Evolutionary conservation across 2,113 vertebrate species (phyloP).

Genomic region (Leptobrachium leishanense): DNA sequence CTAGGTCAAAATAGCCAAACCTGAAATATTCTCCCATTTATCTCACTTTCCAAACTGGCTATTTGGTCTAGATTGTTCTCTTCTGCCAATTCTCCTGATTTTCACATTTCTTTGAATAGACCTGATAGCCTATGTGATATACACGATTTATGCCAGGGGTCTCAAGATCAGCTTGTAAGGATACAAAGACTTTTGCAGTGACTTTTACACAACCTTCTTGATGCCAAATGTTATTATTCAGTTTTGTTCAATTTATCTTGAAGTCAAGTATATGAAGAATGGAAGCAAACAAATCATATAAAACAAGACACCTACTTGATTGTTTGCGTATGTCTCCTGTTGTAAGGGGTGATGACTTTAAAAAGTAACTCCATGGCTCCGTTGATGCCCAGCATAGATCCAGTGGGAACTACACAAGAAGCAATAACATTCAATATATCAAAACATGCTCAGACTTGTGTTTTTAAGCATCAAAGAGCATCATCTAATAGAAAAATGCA

Average conservation of each 20-base stretch:
- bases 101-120: no score
- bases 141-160: no score
- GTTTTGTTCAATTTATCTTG: not conserved
- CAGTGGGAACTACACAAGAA: slow-evolving; percentile 72
- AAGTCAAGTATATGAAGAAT: not conserved
- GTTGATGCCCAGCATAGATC: slow-evolving; percentile 78
- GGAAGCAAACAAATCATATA: not conserved
- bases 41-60: no score
- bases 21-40: no score
- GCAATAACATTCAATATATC: slow-evolving; percentile 12
- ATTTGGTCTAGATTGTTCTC: no score
- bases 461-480: not conserved
- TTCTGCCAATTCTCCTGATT: no score
- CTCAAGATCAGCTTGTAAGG: no score
- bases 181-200: no score
- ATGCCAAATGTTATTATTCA: no score
- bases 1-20: no score
- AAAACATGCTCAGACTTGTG: slow-evolving; percentile 28
- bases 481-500: not conserved
- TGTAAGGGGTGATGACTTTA: slow-evolving; percentile 77
- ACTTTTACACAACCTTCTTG: no score
- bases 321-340: slow-evolving; percentile 65
- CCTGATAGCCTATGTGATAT: no score
- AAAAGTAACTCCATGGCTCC: slow-evolving; percentile 83
- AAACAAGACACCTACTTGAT: slow-evolving; percentile 76